Conservation (phyloP, 2,797 vertebrate genomes). For the Pempheris klunzingeri region DNA sequence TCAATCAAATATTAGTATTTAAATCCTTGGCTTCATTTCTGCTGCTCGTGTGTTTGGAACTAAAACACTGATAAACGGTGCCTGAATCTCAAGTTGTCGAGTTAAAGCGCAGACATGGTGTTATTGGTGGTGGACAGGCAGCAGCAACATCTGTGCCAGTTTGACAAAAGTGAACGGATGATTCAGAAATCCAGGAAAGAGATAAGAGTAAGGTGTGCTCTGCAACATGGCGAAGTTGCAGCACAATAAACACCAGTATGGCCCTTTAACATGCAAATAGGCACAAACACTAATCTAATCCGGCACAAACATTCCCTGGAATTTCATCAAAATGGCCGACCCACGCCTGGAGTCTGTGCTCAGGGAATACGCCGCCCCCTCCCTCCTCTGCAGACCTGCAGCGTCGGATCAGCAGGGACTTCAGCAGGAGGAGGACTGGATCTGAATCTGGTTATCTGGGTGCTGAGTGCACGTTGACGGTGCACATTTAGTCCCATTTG, state of each 20-base stretch:
- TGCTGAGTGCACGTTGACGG: slow-evolving; percentile 17
- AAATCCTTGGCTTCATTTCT: not conserved
- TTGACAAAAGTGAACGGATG: no score
- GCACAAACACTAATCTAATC: not conserved
- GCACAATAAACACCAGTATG: not conserved
- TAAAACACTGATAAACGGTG: not conserved
- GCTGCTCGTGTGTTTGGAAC: not conserved
- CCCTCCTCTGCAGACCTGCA: not conserved
- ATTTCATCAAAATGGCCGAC: not conserved
- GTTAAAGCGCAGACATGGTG: not conserved
- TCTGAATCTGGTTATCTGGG: slow-evolving; percentile 27
- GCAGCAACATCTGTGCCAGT: no score
- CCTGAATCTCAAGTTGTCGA: not conserved
- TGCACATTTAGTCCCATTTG: slow-evolving; percentile 50
- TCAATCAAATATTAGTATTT: not conserved
- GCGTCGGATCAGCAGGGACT: not conserved
- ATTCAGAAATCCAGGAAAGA: not conserved
- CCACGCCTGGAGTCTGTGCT: not conserved
- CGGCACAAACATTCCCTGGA: not conserved
- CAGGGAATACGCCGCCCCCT: slow-evolving; percentile 13
- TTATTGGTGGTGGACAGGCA: no score
- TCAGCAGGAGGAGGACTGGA: not conserved
- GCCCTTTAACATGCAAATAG: not conserved
- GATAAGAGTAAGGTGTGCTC: not conserved
- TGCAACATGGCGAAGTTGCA: no score